Base-by-base conservation (phyloP, 2,797 vertebrate species). In the Hirundo rustica region DNA sequence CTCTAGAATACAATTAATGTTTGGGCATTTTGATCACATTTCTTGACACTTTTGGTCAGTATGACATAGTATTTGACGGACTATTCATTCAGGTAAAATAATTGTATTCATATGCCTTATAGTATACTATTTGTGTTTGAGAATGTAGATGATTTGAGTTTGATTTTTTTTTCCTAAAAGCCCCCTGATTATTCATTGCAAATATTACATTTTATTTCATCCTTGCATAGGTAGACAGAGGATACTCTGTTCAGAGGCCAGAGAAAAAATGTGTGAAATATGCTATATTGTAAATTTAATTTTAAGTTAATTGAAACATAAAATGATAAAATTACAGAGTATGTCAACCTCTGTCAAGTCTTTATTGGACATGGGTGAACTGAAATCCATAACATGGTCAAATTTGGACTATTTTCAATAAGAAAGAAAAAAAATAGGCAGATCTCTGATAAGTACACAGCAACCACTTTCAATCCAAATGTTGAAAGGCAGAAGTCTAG, bases 291-390 rank as follows among this genome's bases (percentile, higher is more conserved):
- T 81, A 90, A 78, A 88, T 76, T 92, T 94, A 7, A 89, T 88
- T 93, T 85, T 72, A 88, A 79, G 29, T 68, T 92, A 95, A 95
- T 94, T 88, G 66, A 89, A 95, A 88, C 32, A 75, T 92, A 87
- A 90, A 92, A 36, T 73, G 36, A 86, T 78, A 92, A 73, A 81
- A 70, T 88, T 88, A 88, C 4, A 9, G 70, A 75, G 45, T 86
- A 53, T 1, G 0, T 92, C 74, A 82, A 85, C 60, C 79, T 82
- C 61, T 76, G 50, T 82, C 81, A 89, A 74, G 34, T 5, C 42
- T 82, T 71, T 92, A 85, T 57, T 64, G 67, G 67, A 61, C 38
- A 8, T 50, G 45, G 18, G 34, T 70, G 88, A 94, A 78, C 73
- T 40, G 36, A 92, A 83, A 92, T 30, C 27, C 30, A 18, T 57